Evolutionary conservation across 37 sponge, comb jelly and placozoan genomes (phyloP), one percentile per base, ranked within the genome.

Genomic region (Oopsacas minuta): DNA sequence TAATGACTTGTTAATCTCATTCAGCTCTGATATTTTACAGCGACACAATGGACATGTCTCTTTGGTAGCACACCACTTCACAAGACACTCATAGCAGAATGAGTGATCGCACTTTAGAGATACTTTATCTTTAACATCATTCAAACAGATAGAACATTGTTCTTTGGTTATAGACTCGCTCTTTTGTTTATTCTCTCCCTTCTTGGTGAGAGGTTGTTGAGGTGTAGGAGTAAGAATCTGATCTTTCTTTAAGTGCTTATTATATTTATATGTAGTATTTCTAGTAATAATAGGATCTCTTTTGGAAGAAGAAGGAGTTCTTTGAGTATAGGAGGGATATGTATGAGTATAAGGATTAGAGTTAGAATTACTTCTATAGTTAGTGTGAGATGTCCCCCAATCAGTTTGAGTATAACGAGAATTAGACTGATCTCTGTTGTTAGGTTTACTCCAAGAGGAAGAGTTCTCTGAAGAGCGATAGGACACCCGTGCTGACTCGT

Each of bases 31-130:
- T 7, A 61, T 61, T 34, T 12, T 61, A 61, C 32, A 25, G 20
- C 75, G 20, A n/a, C 75, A 61, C 28, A 61, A n/a, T 5, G 75
- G 75, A 61, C 75, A 61, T 3, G 75, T 61, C 75, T 61, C 75
- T 61, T 61, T 61, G 75, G 75, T 61, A n/a, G 75, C 75, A 34
- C 75, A 61, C 75, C 75, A 61, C 30, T 61, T 61, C 75, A 61
- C 75, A 3, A 61, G 75, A n/a, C 75, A 61, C 75, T 61, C 75
- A 12, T 61, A 61, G 75, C 75, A 61, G 75, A 61, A 61, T 25
- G 75, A 61, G 30, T 61, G 75, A 34, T n/a, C 75, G 22, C 75
- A 61, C 28, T 61, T n/a, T 25, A 61, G 75, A 12, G 75, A 61
- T 5, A n/a, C 75, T 12, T 61, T 3, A n/a, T 61, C 75, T 34